These are phyloP conservation scores for Zeus faber DNA, from an alignment of 2,113 vertebrate genomes.

Conservation along the genomic window DNA sequence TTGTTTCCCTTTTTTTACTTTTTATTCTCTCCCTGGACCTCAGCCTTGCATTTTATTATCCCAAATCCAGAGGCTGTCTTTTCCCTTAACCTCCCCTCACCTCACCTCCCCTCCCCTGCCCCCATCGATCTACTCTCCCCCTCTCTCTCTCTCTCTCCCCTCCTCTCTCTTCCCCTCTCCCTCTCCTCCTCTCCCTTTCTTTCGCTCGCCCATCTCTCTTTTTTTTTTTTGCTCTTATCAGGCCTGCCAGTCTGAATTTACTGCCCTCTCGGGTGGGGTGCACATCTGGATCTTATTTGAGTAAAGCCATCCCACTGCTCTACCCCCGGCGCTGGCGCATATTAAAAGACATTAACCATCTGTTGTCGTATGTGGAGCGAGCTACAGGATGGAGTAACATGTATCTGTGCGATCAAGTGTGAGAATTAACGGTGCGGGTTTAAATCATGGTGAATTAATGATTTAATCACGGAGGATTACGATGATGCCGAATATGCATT, in stretches of 20 bases:
- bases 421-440: no score
- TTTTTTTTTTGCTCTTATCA: constrained; percentile 66
- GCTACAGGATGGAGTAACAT: constrained; percentile 19
- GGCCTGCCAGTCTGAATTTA: constrained; percentile 74
- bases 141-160: neutral
- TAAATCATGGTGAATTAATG: no score
- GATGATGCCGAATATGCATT: no score
- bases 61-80: constrained; percentile 5
- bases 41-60: constrained; percentile 23
- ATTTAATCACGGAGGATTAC: no score
- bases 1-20: neutral
- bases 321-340: constrained; percentile 42
- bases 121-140: constrained; percentile 1
- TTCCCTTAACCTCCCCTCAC: neutral
- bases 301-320: constrained; percentile 61
- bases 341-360: constrained; percentile 61
- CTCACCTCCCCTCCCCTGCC: constrained; percentile 18
- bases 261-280: constrained; percentile 72
- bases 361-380: constrained; percentile 36
- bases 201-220: constrained; percentile 4
- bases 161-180: constrained; percentile 17
- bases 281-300: constrained; percentile 81
- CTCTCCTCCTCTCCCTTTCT: neutral
- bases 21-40: constrained; percentile 26
- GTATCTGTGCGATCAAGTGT: neutral